phyloP scores from a whole-genome alignment of 2,797 vertebrate genomes.

The Sciurus carolinensis region DNA sequence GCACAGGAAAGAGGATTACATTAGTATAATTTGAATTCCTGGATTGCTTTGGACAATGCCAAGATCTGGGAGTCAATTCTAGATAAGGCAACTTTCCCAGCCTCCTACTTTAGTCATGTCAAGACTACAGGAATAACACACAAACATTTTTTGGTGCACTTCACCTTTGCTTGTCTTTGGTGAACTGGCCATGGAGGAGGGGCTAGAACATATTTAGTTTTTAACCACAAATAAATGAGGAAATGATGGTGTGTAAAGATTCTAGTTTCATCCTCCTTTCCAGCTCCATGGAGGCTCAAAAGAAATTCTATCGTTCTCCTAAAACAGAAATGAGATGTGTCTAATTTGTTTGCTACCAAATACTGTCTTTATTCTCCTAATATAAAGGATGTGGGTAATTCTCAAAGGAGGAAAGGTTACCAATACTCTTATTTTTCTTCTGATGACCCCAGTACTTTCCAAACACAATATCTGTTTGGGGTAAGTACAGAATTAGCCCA shows the following conservation, averaged over 20 bases:
- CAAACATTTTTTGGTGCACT: not conserved
- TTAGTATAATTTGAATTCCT: conserved; percentile 81
- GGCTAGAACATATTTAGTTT: not conserved
- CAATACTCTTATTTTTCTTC: not conserved
- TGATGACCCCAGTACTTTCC: not conserved
- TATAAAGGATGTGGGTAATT: not conserved
- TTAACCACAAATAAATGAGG: not conserved
- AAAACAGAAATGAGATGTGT: not conserved
- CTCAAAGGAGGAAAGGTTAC: not conserved
- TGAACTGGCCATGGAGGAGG: too few species aligned
- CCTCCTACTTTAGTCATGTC: conserved; percentile 72
- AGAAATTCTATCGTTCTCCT: not conserved
- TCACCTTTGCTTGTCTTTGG: not conserved
- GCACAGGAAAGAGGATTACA: conserved; percentile 83
- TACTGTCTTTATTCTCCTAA: not conserved
- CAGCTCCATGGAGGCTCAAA: not conserved
- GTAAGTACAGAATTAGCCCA: not conserved
- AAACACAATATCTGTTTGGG: not conserved
- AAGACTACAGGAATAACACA: not conserved
- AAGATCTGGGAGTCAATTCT: conserved; percentile 78
- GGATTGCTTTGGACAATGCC: conserved; percentile 75
- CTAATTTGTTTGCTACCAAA: not conserved
- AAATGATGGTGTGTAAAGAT: not conserved
- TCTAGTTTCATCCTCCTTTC: not conserved
- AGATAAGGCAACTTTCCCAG: conserved; percentile 85